Base-by-base conservation (phyloP, 2,888 invertebrate species). In the Meiosimyza decipiens region DNA sequence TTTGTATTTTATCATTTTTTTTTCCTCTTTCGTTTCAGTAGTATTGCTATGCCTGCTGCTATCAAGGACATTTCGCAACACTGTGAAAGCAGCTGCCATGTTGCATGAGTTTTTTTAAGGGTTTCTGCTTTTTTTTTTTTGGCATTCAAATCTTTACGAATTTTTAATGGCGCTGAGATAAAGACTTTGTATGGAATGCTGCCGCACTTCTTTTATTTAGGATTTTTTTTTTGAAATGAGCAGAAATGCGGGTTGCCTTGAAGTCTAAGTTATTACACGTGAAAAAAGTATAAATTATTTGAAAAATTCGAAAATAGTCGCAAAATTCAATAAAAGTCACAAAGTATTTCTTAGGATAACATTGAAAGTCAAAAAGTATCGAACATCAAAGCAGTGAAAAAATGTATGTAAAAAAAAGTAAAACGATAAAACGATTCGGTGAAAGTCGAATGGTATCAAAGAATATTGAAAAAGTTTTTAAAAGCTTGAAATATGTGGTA, bases 1-100 rank as follows among this genome's bases (percentile, higher is more conserved):
- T 40, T 77, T 78, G 77, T 76, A 74, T 77, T 79, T 77, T 77
- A 79, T 78, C 74, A 78, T 77, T 75, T 78, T 74, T n/a, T 74
- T 65, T 71, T 74, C 74, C 60, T 63, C 69, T 73, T 73, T 73
- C 57, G 67, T 33, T 71, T 71, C 65, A 9, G 9, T 9, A 9
- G 40, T 9, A 7, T 40, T 40, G 6, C 40, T 66, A 49, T 59
- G 33, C 59, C 13, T 52, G 54, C 54, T 71, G 70, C 67, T 74
- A 72, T 73, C 74, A 65, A 72, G 70, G 69, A 59, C 68, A 66
- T 62, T 49, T 47, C 57, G 33, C 50, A 60, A 52, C 22, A 15
- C 52, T n/a, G 6, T 11, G 40, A 15, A 13, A 64, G 65, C 69
- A 47, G 40, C 49, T 49, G 47, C 64, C 57, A 33, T 50, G 49